These are phyloP conservation scores for Carabus problematicus DNA, from an alignment of 2,888 invertebrate genomes.

Conservation along the genomic window DNA sequence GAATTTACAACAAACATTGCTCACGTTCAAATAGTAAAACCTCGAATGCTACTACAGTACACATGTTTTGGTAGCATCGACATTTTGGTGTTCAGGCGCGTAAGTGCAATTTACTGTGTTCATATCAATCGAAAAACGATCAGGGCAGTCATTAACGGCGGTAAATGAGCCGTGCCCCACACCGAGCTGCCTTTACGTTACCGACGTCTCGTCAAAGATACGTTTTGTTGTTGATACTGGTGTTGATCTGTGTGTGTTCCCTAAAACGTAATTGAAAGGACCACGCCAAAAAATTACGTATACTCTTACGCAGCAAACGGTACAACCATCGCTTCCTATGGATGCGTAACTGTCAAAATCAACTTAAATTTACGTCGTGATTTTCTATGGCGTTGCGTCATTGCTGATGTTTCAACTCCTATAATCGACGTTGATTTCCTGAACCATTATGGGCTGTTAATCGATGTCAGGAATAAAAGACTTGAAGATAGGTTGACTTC, in stretches of 20 bases:
- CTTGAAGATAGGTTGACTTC: conserved; percentile 46
- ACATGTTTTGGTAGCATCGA: conserved; percentile 14
- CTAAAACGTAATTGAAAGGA: conserved; percentile 44
- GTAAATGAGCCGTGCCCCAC: conserved; percentile 44
- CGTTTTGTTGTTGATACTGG: conserved; percentile 45
- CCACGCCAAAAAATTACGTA: conserved; percentile 46
- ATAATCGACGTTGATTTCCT: conserved; percentile 54
- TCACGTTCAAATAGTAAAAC: no score
- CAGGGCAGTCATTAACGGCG: conserved; percentile 48
- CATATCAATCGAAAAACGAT: not conserved
- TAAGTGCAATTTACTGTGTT: conserved; percentile 1
- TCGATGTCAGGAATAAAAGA: conserved; percentile 48
- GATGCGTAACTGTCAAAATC: conserved; percentile 45
- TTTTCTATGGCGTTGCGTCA: conserved; percentile 51
- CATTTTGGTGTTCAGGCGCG: conserved; percentile 11
- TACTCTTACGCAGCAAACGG: conserved; percentile 52
- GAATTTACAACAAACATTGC: no score
- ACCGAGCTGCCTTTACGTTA: conserved; percentile 18
- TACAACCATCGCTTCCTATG: conserved; percentile 50
- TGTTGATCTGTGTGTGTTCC: conserved; percentile 47
- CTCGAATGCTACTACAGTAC: no score
- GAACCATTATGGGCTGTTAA: conserved; percentile 49
- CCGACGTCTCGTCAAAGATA: conserved; percentile 45
- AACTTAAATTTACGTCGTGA: conserved; percentile 50
- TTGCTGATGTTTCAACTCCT: conserved; percentile 52